Evolutionary conservation across 2,113 vertebrate species (phyloP).

Genomic region (Psilopogon haemacephalus): DNA sequence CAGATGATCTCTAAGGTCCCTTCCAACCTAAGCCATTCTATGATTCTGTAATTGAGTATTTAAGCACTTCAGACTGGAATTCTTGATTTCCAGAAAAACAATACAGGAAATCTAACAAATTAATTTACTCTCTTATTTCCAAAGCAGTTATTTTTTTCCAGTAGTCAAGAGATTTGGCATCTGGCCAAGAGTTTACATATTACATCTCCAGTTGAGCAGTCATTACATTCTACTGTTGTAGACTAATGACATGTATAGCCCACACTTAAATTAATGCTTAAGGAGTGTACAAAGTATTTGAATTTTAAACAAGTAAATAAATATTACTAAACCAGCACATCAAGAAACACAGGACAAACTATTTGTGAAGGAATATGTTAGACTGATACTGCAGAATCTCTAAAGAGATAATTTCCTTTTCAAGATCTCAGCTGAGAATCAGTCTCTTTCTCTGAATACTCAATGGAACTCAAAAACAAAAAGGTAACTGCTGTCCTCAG

Average conservation of each 20-base stretch:
- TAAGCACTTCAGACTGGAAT: background rate
- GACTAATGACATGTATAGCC: background rate
- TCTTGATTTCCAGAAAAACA: background rate
- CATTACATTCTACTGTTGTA: background rate
- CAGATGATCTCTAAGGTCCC: no score
- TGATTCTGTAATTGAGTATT: background rate
- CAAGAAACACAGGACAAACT: background rate
- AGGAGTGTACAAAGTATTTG: background rate
- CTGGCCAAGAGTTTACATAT: background rate
- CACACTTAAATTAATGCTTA: background rate
- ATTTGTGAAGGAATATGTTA: background rate
- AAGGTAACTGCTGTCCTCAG: background rate
- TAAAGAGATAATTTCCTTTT: background rate
- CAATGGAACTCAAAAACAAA: background rate
- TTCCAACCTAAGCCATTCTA: no score
- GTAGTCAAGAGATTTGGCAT: background rate
- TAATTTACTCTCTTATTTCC: background rate
- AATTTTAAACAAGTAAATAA: background rate
- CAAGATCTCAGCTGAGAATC: background rate
- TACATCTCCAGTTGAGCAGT: background rate
- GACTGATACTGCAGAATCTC: background rate
- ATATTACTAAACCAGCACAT: background rate
- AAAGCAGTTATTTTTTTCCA: background rate
- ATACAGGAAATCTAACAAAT: background rate
- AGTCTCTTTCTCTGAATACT: background rate